These are phyloP conservation scores for Epinephelus lanceolatus DNA, from an alignment of 2,113 vertebrate species.

Conservation along the genomic window DNA sequence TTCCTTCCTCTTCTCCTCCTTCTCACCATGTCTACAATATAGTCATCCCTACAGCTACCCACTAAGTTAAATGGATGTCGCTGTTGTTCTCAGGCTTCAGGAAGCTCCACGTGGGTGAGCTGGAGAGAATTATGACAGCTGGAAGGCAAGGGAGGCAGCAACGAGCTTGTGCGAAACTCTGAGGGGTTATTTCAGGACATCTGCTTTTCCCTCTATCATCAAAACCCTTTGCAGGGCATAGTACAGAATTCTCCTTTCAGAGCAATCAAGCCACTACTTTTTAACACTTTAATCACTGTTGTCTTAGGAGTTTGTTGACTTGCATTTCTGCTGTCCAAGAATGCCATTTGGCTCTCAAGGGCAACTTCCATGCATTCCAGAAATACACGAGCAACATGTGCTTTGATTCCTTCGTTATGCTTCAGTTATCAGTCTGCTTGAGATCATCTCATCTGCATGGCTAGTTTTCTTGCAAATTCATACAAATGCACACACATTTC, in stretches of 20 bases:
- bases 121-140: constrained; percentile 25
- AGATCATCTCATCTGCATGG: constrained; percentile 13
- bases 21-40: not conserved
- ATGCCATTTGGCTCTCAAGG: not conserved
- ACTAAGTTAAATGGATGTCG: constrained; percentile 15
- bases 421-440: constrained; percentile 20
- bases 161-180: not conserved
- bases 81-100: constrained; percentile 15
- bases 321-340: not conserved
- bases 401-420: constrained; percentile 7
- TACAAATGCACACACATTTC: not conserved
- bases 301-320: not conserved
- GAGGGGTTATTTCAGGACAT: constrained; percentile 55
- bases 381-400: constrained; percentile 41
- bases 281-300: not conserved
- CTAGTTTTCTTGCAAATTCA: not conserved
- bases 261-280: not conserved
- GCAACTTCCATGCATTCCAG: constrained; percentile 41
- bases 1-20: constrained; percentile 4
- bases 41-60: constrained; percentile 9
- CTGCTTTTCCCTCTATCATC: constrained; percentile 6
- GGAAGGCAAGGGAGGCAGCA: constrained; percentile 20
- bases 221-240: not conserved
- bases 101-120: constrained; percentile 9
- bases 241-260: constrained; percentile 1